These are phyloP conservation scores for Morpho deidamia DNA, from an alignment of 2,888 invertebrate species.

Conservation along the genomic window DNA sequence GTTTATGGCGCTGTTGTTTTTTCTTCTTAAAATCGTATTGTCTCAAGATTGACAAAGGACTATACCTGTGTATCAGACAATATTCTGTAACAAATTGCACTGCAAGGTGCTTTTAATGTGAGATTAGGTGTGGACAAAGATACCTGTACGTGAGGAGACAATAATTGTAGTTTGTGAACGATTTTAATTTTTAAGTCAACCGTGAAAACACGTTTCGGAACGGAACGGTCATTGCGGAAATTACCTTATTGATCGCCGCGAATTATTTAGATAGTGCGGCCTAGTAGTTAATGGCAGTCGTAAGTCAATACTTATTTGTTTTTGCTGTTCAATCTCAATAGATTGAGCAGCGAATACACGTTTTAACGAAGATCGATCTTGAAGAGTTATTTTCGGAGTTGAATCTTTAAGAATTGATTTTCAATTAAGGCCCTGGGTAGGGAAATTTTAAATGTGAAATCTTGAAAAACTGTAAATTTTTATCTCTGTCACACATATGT, in stretches of 20 bases:
- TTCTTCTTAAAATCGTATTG: slow-evolving; percentile 30
- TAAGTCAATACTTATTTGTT: too few species aligned
- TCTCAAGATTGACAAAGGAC: slow-evolving; percentile 40
- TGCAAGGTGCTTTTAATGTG: slow-evolving; percentile 56
- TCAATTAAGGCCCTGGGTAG: too few species aligned
- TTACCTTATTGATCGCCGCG: slow-evolving; percentile 12
- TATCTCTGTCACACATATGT: too few species aligned
- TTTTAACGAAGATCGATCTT: too few species aligned
- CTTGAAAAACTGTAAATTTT: too few species aligned
- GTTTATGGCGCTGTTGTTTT: slow-evolving; percentile 42
- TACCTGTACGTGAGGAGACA: slow-evolving; percentile 55
- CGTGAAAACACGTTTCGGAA: slow-evolving; percentile 51
- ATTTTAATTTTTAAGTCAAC: slow-evolving; percentile 58
- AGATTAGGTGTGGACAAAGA: slow-evolving; percentile 43
- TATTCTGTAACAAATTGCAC: slow-evolving; percentile 58
- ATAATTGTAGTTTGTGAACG: slow-evolving; percentile 43
- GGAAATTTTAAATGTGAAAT: too few species aligned
- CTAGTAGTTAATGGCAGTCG: too few species aligned
- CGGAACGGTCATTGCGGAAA: slow-evolving; percentile 17
- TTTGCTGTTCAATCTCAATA: too few species aligned
- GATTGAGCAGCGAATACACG: too few species aligned
- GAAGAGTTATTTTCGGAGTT: too few species aligned
- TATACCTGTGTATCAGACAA: slow-evolving; percentile 69
- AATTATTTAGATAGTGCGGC: too few species aligned
- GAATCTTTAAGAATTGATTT: too few species aligned